These are phyloP conservation scores for Thymelicus lineola DNA, from an alignment of 2,888 invertebrate genomes.

Conservation along the genomic window DNA sequence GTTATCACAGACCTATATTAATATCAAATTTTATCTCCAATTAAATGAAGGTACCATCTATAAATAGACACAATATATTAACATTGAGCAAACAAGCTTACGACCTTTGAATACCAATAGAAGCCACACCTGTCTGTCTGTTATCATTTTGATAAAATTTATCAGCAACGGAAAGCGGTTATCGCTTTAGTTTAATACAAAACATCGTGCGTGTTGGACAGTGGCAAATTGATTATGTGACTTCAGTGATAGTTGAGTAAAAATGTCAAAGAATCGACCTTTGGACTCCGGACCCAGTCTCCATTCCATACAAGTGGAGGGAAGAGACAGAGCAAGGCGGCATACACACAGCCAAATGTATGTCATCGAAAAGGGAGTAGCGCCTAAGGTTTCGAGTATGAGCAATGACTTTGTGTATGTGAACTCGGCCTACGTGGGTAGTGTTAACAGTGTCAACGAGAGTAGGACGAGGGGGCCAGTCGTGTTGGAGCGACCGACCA, in stretches of 20 bases:
- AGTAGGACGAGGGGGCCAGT: constrained; percentile 35
- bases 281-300: constrained; percentile 27
- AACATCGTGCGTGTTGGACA: constrained; percentile 14
- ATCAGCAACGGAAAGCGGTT: constrained; percentile 34
- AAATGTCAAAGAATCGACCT: constrained; percentile 43
- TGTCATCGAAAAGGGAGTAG: constrained; percentile 37
- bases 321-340: constrained; percentile 38
- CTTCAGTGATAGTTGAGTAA: constrained; percentile 10
- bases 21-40: constrained; percentile 1
- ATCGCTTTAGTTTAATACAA: constrained; percentile 34
- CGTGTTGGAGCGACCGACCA: constrained; percentile 53
- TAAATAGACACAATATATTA: background rate
- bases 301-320: constrained; percentile 39
- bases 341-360: constrained; percentile 44
- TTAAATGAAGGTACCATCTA: background rate
- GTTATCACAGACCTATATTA: constrained; percentile 5
- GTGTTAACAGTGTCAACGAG: constrained; percentile 57
- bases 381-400: constrained; percentile 46
- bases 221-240: constrained; percentile 4
- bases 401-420: constrained; percentile 66
- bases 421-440: constrained; percentile 69
- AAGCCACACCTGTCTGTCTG: constrained; percentile 6
- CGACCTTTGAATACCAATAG: constrained; percentile 2
- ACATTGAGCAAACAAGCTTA: background rate
- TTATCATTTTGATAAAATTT: constrained; percentile 40